Conservation (phyloP, 2,797 vertebrate genomes). For the Anniella stebbinsi region DNA sequence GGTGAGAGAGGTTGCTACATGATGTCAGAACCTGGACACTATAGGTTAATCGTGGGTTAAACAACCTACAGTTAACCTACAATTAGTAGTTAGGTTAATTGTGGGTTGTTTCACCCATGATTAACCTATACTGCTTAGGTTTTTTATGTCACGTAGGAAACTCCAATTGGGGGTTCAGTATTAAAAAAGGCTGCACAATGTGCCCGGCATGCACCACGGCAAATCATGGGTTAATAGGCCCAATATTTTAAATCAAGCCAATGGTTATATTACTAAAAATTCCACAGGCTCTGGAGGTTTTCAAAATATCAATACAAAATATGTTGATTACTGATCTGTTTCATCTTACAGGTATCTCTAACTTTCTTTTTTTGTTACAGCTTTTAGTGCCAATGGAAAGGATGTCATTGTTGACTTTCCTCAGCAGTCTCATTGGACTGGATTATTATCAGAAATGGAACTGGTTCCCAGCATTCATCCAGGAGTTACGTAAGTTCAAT, state of each 20-base stretch:
- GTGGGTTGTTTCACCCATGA: too few relatives aligned
- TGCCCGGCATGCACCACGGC: too few relatives aligned
- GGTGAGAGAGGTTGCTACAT: too few relatives aligned
- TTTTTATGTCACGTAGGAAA: too few relatives aligned
- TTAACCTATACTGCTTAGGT: too few relatives aligned
- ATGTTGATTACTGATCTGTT: background rate
- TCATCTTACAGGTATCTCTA: background rate
- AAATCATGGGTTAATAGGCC: too few relatives aligned
- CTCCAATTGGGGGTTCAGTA: too few relatives aligned
- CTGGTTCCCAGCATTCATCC: constrained; percentile 96
- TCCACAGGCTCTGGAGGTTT: background rate
- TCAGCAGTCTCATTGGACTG: constrained; percentile 99
- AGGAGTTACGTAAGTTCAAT: constrained; percentile 89
- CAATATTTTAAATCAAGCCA: background rate
- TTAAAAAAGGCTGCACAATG: too few relatives aligned
- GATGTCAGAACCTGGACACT: too few relatives aligned
- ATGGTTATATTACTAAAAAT: background rate
- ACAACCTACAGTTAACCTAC: too few relatives aligned
- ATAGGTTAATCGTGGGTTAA: too few relatives aligned
- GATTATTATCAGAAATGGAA: constrained; percentile 97
- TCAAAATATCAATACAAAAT: background rate
- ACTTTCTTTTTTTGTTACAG: constrained; percentile 73
- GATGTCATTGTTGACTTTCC: constrained; percentile 98
- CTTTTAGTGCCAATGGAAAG: constrained; percentile 99
- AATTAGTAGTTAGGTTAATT: too few relatives aligned